Conservation (phyloP, 2,797 vertebrate species). For the Enteromius paludinosus region DNA sequence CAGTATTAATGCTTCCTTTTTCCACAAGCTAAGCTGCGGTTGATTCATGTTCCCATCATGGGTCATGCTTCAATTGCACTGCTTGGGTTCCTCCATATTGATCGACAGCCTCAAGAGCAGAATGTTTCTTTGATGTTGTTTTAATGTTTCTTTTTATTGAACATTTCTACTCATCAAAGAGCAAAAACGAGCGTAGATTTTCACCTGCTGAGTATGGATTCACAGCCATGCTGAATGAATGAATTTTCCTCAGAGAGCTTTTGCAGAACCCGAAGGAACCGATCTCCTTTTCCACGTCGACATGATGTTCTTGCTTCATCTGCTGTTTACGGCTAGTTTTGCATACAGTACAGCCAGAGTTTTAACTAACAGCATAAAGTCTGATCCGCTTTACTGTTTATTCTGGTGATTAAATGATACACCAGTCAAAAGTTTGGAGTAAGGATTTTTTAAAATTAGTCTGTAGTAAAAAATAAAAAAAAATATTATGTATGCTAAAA, state of each 20-base stretch:
- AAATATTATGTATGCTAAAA: background rate
- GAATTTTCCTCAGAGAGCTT: slow-evolving; percentile 5
- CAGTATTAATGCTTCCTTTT: slow-evolving; percentile 12
- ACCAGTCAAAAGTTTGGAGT: background rate
- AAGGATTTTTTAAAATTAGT: background rate
- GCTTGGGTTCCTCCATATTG: slow-evolving; percentile 15
- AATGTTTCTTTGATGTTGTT: slow-evolving; percentile 55
- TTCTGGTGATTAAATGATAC: background rate
- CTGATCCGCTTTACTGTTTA: background rate
- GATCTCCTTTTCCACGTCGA: slow-evolving; percentile 2
- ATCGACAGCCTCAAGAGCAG: slow-evolving; percentile 48
- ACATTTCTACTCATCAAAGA: slow-evolving; percentile 45
- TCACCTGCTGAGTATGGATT: slow-evolving; percentile 33
- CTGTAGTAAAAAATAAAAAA: background rate
- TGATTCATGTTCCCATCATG: background rate
- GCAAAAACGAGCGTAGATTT: slow-evolving; percentile 9
- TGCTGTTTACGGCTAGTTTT: background rate
- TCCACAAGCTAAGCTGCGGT: slow-evolving; percentile 16
- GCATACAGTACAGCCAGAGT: background rate
- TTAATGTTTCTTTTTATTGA: slow-evolving; percentile 55
- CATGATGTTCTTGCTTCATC: slow-evolving; percentile 1
- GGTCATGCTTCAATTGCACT: slow-evolving; percentile 16
- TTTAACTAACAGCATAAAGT: background rate
- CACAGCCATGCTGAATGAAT: background rate
- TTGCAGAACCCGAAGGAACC: slow-evolving; percentile 4